Evolutionary conservation across 1,140 invertebrate genomes (phyloP), one percentile per base, ranked within the genome.

Genomic region (Popillia japonica): DNA sequence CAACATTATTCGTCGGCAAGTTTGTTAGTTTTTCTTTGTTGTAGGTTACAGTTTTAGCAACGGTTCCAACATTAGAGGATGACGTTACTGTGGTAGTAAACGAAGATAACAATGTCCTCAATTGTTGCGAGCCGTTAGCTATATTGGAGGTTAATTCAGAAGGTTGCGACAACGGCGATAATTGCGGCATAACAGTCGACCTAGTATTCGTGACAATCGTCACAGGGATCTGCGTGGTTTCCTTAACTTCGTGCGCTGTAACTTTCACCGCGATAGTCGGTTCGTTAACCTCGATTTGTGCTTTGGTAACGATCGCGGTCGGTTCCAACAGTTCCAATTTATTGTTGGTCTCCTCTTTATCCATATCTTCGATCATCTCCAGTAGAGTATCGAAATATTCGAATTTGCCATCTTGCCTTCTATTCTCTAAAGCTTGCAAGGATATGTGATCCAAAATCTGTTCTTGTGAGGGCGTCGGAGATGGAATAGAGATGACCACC

Each of bases 61-160:
- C 78, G 3, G 78, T 80, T 34, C 81, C 82, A 9, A 82, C 82
- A 78, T 82, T 84, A 68, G 82, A 83, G 2, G 82, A 82, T 6
- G 86, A 85, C 59, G 82, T 81, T 2, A 83, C 78, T 11, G 83
- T 84, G 34, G 87, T 83, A 40, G 90, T 88, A 4, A 90, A 83
- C 2, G 91, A 91, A 10, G 91, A 92, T 80, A 92, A 89, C 64
- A 92, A 89, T 3, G 89, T 91, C 11, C 91, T 85, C 48, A 93
- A 79, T 81, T 93, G 92, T 83, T 93, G 91, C 2, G 92, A 92
- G 0, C 91, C 92, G 82, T 92, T 93, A 0, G 90, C 92, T 80
- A 93, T 92, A 77, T 93, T 93, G 1, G 91, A 91, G 4, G 92
- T 92, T 14, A 93, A 85, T 80, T 93, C 92, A 0, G 91, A 90